Evolutionary conservation across 2,888 invertebrate species (phyloP), one percentile per base, ranked within the genome.

Genomic region (Drosophila diplacantha): DNA sequence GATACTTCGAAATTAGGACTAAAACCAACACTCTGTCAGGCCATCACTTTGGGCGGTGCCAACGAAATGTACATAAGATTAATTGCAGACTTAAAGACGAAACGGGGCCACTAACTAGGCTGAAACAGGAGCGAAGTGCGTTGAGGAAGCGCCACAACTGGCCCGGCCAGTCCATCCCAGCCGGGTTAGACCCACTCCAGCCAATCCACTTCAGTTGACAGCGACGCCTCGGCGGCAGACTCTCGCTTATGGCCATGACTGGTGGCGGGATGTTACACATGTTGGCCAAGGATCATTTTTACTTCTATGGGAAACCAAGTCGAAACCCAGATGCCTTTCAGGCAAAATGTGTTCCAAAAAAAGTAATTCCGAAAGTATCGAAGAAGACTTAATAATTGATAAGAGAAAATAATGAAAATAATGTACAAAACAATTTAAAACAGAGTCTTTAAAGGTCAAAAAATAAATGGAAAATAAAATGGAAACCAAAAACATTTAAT

Each of bases 241-340:
- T 64, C 69, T 69, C 69, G 69, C 69, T 64, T 63, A 58, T 69
- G 59, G 58, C 70, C 62, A 72, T 63, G 61, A 56, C 57, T 66
- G 61, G 49, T 49, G 54, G 60, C 39, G 54, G 60, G 32, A 26
- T 41, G 18, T 22, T 44, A 59, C 61, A 52, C 26, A 52, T 62
- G 37, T 60, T 35, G 51, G 53, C 53, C 55, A 71, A 77, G 76
- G 76, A 76, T 79, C 62, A 75, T 63, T 81, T 75, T 72, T 68
- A 81, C 75, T 77, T 80, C 81, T 75, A 68, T 73, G 2, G 29
- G 31, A 60, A 32, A 20, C 5, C 18, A 22, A 49, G 60, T 31
- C 60, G 60, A 61, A 37, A 31, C 9, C 16, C 0, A 37, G 18
- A 50, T 61, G 51, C 60, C 41, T 50, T 60, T 43, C 18, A 34